A percentile compares a stretch with the other conserved stretches of the same genome.
These are phyloP conservation scores for Lithodes maja DNA, from an alignment of 2,888 invertebrate genomes.

Conservation along the genomic window DNA sequence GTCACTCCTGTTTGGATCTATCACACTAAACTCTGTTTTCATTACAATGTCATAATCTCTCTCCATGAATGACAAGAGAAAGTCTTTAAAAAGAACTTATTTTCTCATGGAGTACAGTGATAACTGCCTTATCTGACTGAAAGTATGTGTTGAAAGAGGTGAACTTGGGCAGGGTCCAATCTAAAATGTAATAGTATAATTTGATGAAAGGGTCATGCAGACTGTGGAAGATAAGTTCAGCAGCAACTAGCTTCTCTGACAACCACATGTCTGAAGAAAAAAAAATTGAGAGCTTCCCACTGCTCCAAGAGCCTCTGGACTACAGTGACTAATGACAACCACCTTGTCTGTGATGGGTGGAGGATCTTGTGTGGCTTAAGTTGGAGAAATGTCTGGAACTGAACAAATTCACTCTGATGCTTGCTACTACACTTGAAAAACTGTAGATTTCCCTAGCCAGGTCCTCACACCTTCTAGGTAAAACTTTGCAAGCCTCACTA, in stretches of 20 bases:
- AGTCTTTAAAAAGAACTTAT: slow-evolving; percentile 2
- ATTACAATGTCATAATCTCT: slow-evolving; percentile 9
- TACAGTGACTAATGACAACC: slow-evolving; percentile 70
- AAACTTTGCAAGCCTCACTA: slow-evolving; percentile 25
- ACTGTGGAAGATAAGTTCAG: slow-evolving; percentile 18
- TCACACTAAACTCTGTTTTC: slow-evolving; percentile 13
- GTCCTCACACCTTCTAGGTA: slow-evolving; percentile 71
- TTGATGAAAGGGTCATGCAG: slow-evolving; percentile 56
- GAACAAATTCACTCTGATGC: slow-evolving; percentile 68
- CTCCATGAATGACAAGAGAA: background rate
- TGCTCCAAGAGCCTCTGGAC: slow-evolving; percentile 53
- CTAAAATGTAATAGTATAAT: slow-evolving; percentile 46
- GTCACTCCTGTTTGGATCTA: slow-evolving; percentile 8
- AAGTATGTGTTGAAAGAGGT: slow-evolving; percentile 39
- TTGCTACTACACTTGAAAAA: slow-evolving; percentile 72
- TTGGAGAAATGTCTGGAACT: slow-evolving; percentile 72
- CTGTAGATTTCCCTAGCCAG: slow-evolving; percentile 72
- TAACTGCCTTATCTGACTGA: slow-evolving; percentile 28
- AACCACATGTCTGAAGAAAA: slow-evolving; percentile 34
- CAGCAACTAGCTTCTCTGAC: slow-evolving; percentile 35
- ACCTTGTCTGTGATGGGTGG: slow-evolving; percentile 72
- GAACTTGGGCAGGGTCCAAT: slow-evolving; percentile 49
- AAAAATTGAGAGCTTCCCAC: slow-evolving; percentile 57
- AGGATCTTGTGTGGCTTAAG: slow-evolving; percentile 71
- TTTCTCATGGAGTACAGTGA: background rate